Conservation (phyloP, 1,140 invertebrate genomes). For the Penaeus chinensis region DNA sequence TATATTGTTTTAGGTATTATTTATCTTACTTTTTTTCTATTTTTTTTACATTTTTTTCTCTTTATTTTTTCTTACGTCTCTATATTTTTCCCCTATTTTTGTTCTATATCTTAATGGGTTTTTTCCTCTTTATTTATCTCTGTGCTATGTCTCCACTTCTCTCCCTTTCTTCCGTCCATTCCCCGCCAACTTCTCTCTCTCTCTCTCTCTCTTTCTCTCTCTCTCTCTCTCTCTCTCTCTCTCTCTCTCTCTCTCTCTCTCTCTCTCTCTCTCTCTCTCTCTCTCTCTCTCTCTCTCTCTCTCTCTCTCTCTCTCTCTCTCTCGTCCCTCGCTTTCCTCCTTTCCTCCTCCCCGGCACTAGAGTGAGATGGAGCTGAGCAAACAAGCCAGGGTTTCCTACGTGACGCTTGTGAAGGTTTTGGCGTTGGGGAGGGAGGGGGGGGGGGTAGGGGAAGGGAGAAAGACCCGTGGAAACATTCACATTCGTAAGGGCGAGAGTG, state of each 20-base stretch:
- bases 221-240: slow-evolving; percentile 2
- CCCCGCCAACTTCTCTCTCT: too few species aligned
- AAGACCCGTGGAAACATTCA: not conserved
- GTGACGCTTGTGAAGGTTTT: too few species aligned
- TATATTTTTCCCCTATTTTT: too few species aligned
- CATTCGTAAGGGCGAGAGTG: too few species aligned
- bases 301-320: slow-evolving; percentile 6
- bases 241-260: not conserved
- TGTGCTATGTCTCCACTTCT: not conserved
- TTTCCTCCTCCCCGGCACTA: not conserved
- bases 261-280: not conserved
- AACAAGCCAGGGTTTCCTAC: too few species aligned
- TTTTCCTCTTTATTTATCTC: not conserved
- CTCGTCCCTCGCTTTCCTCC: not conserved
- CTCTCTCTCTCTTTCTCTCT: not conserved
- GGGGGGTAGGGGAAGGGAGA: not conserved
- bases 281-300: not conserved
- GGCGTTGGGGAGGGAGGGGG: not conserved
- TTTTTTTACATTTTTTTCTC: too few species aligned
- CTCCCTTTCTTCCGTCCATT: not conserved
- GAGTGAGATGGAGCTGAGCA: too few species aligned
- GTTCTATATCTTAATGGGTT: too few species aligned
- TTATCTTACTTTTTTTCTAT: too few species aligned
- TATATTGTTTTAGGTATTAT: too few species aligned
- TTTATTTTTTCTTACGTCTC: too few species aligned